Evolutionary conservation across 2,113 vertebrate genomes (phyloP).

Genomic region (Antechinus stuartii): DNA sequence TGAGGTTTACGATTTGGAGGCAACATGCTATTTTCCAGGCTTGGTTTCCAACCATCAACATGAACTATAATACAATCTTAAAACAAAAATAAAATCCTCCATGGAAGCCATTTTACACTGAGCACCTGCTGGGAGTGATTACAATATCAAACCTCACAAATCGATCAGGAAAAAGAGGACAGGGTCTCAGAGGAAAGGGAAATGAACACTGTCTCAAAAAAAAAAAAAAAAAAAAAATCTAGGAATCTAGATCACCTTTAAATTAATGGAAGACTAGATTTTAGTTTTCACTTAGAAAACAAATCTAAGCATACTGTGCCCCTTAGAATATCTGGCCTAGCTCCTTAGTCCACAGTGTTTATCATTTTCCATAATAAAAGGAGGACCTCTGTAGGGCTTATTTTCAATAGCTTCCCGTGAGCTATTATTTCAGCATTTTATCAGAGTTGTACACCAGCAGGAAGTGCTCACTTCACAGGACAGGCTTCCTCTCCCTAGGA

Average conservation of each 20-base stretch:
- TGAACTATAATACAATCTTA: background rate
- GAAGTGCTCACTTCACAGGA: conserved; percentile 17
- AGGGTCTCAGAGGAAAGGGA: background rate
- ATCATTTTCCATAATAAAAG: conserved; percentile 47
- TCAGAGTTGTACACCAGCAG: conserved; percentile 32
- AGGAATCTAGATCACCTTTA: background rate
- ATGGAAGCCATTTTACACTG: conserved; percentile 37
- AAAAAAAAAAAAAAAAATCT: too few species aligned
- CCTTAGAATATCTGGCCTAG: background rate
- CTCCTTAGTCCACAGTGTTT: conserved; percentile 4
- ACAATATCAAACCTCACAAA: background rate
- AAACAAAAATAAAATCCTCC: conserved; percentile 4
- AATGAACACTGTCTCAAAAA: background rate
- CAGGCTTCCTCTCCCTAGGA: conserved; percentile 48
- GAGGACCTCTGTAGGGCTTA: conserved; percentile 8
- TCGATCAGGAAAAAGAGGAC: background rate
- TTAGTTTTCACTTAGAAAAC: conserved; percentile 24
- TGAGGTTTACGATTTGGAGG: conserved; percentile 31
- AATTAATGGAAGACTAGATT: conserved; percentile 11
- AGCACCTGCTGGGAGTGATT: background rate
- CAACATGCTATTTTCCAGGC: background rate
- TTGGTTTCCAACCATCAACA: background rate
- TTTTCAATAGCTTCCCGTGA: conserved; percentile 28
- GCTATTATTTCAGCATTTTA: conserved; percentile 29
- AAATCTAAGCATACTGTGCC: conserved; percentile 11